Evolutionary conservation across 1,140 invertebrate species (phyloP), one percentile per base, ranked within the genome.

Genomic region (Latrodectus geometricus): DNA sequence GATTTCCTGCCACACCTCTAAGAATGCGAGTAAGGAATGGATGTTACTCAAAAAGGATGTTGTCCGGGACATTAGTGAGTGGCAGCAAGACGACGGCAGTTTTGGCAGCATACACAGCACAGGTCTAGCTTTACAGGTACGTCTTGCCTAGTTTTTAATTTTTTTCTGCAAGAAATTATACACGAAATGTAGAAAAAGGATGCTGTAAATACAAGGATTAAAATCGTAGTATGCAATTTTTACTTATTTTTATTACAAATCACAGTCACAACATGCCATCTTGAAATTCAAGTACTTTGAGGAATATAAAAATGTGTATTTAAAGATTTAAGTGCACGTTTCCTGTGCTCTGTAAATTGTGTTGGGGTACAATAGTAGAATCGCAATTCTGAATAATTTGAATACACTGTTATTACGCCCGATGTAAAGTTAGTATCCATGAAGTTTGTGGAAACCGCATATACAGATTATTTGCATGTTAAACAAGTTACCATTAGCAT

Each of bases 101-200:
- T 79, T 86, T 20, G 84, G 84, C 8, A 86, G 65, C 56, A 14
- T 86, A 7, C 72, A 86, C 75, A 78, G 75, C 20, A 86, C 84
- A 11, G 84, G 65, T 0, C 48, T 86, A 8, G 84, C 76, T 20
- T 23, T 86, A 11, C 84, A 86, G 75, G 84, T 78, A 73, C 49
- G 20, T 9, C 14, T 23, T 8, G 15, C 5, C 5, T 35, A 35
- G 2, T 3, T 35, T 35, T 35, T 35, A 65, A 35, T 35, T 35
- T 35, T 35, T 35, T 35, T 35, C 35, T 35, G 35, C 35, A 35
- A 3, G 35, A 5, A 65, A 65, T 7, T 15, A 9, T 65, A 0
- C 11, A 11, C 14, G 8, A 11, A 65, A 65, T 65, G n/a, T 65
- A 65, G n/a, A 65, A 65, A 15, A 65, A 15, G 61, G 0, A 8